A percentile compares a stretch with the other conserved stretches of the same genome.
Conservation (phyloP, 2,888 invertebrate genomes). For the Melanargia galathea region DNA sequence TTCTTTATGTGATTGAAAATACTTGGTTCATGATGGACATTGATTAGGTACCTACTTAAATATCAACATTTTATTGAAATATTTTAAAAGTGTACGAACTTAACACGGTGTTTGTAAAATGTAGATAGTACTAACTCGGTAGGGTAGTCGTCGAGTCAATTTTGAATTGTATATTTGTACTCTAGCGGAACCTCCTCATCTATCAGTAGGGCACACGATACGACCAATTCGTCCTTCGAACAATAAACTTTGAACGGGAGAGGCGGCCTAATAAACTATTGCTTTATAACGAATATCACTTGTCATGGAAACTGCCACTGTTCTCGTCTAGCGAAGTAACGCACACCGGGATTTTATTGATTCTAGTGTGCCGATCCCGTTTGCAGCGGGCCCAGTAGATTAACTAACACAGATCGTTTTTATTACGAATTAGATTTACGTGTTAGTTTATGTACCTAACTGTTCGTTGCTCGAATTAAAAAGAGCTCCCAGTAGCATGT, state of each 20-base stretch:
- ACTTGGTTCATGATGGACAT: background rate
- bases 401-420: slow-evolving; percentile 76
- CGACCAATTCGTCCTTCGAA: slow-evolving; percentile 73
- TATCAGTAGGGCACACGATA: slow-evolving; percentile 61
- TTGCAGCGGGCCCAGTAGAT: slow-evolving; percentile 70
- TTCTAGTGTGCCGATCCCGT: slow-evolving; percentile 72
- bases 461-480: slow-evolving; percentile 83
- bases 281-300: slow-evolving; percentile 60
- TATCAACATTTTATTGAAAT: slow-evolving; percentile 53
- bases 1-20: background rate
- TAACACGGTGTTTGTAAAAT: slow-evolving; percentile 61
- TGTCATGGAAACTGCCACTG: slow-evolving; percentile 70
- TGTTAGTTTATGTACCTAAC: slow-evolving; percentile 77
- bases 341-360: slow-evolving; percentile 78
- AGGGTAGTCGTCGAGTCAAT: slow-evolving; percentile 72
- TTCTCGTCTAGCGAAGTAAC: slow-evolving; percentile 59
- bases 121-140: slow-evolving; percentile 66
- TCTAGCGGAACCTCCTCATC: slow-evolving; percentile 49
- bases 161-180: slow-evolving; percentile 62
- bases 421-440: slow-evolving; percentile 81
- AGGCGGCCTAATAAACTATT: slow-evolving; percentile 72
- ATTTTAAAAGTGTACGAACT: slow-evolving; percentile 51
- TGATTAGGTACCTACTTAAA: background rate
- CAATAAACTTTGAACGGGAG: slow-evolving; percentile 69
- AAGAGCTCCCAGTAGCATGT: slow-evolving; percentile 81